A percentile compares a stretch with the other conserved stretches of the same genome.
phyloP scores from a whole-genome alignment of 2,797 vertebrate species.

The Nyctalus aviator region DNA sequence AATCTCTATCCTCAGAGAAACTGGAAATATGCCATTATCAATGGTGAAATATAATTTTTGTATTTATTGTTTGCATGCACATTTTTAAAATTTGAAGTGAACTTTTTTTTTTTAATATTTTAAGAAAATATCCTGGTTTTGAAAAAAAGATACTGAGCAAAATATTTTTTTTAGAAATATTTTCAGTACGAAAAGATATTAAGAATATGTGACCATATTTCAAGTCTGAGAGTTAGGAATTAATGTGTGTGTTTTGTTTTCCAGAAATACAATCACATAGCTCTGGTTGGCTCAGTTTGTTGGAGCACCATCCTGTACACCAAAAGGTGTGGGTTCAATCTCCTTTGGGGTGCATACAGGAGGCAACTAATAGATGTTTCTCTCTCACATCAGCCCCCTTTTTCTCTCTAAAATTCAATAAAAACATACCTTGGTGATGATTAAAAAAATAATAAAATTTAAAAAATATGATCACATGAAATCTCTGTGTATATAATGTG shows the following conservation, averaged over 20 bases:
- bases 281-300: not conserved
- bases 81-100: conserved; percentile 30
- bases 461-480: not conserved
- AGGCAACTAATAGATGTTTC: not conserved
- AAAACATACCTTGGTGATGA: not conserved
- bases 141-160: conserved; percentile 25
- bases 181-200: conserved; percentile 5
- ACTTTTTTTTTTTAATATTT: not conserved
- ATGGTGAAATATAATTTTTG: not conserved
- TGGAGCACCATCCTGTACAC: not conserved
- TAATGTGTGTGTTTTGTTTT: not conserved
- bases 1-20: not conserved
- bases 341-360: not conserved
- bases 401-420: not conserved
- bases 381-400: not conserved
- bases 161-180: conserved; percentile 11
- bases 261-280: not conserved
- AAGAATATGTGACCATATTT: not conserved
- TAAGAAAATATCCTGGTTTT: not conserved
- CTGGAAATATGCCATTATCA: not conserved
- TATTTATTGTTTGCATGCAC: not conserved
- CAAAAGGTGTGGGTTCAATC: not conserved
- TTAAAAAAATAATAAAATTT: not conserved
- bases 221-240: conserved; percentile 9
- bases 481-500: not conserved